These are phyloP conservation scores for Tetrao urogallus DNA, from an alignment of 2,113 vertebrate species.

Conservation along the genomic window DNA sequence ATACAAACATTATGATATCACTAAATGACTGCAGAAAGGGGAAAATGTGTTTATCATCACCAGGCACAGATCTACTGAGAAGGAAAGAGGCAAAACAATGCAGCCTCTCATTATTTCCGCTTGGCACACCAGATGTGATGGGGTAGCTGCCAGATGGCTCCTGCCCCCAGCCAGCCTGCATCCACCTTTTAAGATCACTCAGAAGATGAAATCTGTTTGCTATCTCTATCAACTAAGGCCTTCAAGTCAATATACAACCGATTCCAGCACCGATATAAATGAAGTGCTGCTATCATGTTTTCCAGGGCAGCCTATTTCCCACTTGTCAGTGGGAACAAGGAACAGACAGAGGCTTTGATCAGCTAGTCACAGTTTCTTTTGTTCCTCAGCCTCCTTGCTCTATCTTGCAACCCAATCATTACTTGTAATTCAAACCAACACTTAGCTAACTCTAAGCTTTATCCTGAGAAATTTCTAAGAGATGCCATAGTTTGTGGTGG, in stretches of 20 bases:
- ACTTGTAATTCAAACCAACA: not conserved
- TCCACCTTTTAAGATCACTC: not conserved
- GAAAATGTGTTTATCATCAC: conserved; percentile 36
- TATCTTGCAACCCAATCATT: not conserved
- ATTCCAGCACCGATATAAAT: not conserved
- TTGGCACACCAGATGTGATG: conserved; percentile 56
- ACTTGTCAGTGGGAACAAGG: accelerated
- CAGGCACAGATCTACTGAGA: not conserved
- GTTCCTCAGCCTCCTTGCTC: not conserved
- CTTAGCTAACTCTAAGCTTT: not conserved
- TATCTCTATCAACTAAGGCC: not conserved
- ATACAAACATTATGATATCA: not conserved
- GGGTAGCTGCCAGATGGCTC: conserved; percentile 61
- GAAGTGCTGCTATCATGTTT: not conserved
- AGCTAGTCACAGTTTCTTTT: not conserved
- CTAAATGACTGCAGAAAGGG: not conserved
- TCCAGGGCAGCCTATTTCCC: not conserved
- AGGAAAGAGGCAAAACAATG: conserved; percentile 49
- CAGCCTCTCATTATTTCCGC: conserved; percentile 44
- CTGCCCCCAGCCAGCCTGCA: conserved; percentile 23
- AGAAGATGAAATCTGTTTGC: not conserved
- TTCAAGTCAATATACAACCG: not conserved
- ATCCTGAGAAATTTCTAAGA: not conserved
- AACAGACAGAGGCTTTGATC: not conserved
- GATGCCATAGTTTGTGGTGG: not conserved